Evolutionary conservation across 2,113 vertebrate species (phyloP).

Genomic region (Notiomystis cincta): DNA sequence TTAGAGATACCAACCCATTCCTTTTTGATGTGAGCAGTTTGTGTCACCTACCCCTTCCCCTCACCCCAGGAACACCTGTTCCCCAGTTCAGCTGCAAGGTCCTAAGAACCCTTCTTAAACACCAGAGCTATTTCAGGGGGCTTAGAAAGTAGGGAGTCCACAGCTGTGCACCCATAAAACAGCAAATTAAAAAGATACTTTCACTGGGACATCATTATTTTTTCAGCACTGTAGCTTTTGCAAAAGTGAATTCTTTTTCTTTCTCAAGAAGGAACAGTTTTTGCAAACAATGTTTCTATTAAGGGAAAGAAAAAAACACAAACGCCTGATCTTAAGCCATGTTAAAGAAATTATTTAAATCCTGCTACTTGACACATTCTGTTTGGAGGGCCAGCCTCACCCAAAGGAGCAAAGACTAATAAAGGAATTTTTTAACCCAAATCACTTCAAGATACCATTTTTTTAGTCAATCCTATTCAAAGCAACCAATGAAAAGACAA

Average conservation of each 20-base stretch:
- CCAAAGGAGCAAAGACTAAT: not conserved
- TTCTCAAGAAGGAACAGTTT: not conserved
- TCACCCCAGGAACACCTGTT: not conserved
- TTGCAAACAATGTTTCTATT: not conserved
- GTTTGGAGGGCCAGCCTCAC: not conserved
- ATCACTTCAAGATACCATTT: not conserved
- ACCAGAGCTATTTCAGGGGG: not conserved
- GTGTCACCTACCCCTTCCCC: fast-evolving
- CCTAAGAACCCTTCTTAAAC: not conserved
- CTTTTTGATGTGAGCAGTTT: not conserved
- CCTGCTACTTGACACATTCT: not conserved
- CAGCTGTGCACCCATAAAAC: not conserved
- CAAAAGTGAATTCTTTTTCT: not conserved
- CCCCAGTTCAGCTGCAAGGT: not conserved
- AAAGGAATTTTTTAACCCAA: not conserved
- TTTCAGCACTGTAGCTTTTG: not conserved
- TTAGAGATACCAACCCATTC: not conserved
- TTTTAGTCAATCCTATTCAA: not conserved
- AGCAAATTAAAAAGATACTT: not conserved
- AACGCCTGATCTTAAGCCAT: not conserved
- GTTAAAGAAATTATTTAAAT: not conserved
- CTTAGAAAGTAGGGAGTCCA: not conserved
- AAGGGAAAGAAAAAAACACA: not conserved
- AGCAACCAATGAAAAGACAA: conserved; percentile 4
- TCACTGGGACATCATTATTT: not conserved